These are phyloP conservation scores for Drosophila atroscutellata DNA, from an alignment of 2,888 invertebrate species.

Conservation along the genomic window DNA sequence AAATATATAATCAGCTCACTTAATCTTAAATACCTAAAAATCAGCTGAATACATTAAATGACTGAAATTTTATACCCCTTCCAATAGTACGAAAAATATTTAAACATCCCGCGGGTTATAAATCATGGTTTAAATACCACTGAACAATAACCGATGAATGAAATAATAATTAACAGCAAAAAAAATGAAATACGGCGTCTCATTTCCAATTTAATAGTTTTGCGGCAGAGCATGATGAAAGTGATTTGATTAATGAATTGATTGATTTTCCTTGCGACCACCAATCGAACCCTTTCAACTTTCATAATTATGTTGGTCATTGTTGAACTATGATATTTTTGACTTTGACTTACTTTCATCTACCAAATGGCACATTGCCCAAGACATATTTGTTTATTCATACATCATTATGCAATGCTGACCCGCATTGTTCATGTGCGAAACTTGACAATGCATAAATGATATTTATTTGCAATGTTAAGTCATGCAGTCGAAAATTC, in stretches of 20 bases:
- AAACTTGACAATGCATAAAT: constrained; percentile 56
- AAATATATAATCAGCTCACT: neutral
- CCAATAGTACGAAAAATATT: neutral
- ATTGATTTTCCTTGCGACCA: constrained; percentile 2
- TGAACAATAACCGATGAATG: constrained; percentile 24
- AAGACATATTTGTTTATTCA: constrained; percentile 40
- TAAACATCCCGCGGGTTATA: neutral
- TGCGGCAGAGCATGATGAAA: constrained; percentile 31
- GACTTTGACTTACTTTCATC: constrained; percentile 63
- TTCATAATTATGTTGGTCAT: constrained; percentile 24
- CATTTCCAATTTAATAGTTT: constrained; percentile 32
- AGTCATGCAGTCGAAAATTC: constrained; percentile 12
- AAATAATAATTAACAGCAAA: constrained; percentile 17
- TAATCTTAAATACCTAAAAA: neutral
- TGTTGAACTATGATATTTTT: constrained; percentile 29
- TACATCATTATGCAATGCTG: constrained; percentile 53
- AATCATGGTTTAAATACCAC: constrained; percentile 9
- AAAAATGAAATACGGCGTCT: constrained; percentile 19
- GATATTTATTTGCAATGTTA: constrained; percentile 27
- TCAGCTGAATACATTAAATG: neutral
- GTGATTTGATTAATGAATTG: constrained; percentile 60
- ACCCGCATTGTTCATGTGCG: constrained; percentile 65
- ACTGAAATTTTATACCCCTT: neutral
- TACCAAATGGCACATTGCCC: constrained; percentile 36
- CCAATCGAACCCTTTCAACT: constrained; percentile 24